Evolutionary conservation across 2,113 vertebrate species (phyloP).

Genomic region (Rousettus leschenaultii): DNA sequence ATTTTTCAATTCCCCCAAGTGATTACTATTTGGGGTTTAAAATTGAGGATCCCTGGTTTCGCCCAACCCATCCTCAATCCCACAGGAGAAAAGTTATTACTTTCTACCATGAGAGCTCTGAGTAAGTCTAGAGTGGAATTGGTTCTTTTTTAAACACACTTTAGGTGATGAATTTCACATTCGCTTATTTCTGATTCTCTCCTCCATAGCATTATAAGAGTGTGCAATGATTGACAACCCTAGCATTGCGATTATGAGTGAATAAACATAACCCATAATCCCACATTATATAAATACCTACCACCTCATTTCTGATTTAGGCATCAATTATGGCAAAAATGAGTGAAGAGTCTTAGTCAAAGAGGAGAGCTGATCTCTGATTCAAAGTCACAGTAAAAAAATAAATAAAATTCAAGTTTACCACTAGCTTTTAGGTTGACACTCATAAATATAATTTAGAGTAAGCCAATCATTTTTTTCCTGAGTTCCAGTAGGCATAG

Average conservation of each 20-base stretch:
- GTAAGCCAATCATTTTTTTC: not conserved
- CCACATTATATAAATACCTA: slow-evolving; percentile 32
- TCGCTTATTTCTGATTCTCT: not conserved
- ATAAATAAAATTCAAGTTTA: slow-evolving; percentile 26
- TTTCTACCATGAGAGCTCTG: not conserved
- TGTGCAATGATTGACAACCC: not conserved
- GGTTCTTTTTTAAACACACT: not conserved
- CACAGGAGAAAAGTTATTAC: not conserved
- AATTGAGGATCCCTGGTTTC: not conserved
- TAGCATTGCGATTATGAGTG: not conserved
- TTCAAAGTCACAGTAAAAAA: not conserved
- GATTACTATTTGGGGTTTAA: not conserved
- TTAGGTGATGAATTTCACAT: not conserved
- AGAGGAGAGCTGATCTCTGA: not conserved
- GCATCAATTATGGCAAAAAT: slow-evolving; percentile 5
- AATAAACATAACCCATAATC: not conserved
- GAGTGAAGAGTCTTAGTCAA: slow-evolving; percentile 22
- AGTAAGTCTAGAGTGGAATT: not conserved
- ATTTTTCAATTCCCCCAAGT: not conserved
- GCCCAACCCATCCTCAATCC: not conserved
- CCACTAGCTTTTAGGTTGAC: slow-evolving; percentile 10
- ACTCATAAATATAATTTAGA: slow-evolving; percentile 38
- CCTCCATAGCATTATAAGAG: not conserved
- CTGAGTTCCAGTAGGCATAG: not conserved
- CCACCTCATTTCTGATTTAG: slow-evolving; percentile 44